Conservation (phyloP, 2,797 vertebrate genomes). For the Octomys mimax region DNA sequence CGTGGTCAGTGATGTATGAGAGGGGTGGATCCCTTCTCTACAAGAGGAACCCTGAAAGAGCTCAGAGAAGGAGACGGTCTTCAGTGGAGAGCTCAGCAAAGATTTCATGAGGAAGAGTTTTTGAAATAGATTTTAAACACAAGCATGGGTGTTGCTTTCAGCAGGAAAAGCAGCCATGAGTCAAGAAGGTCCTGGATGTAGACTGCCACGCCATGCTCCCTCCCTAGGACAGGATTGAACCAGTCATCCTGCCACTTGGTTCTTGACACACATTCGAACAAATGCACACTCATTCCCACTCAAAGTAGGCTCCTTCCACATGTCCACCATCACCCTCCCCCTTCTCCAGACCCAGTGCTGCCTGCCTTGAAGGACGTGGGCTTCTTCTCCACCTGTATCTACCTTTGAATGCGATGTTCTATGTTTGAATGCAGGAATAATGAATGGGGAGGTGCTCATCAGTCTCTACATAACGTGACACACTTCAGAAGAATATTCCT, state of each 20-base stretch:
- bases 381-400: not conserved
- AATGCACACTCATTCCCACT: fast-evolving
- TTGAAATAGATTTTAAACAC: not conserved
- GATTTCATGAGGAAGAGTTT: not conserved
- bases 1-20: not conserved
- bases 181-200: not conserved
- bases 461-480: not conserved
- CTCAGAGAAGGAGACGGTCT: not conserved
- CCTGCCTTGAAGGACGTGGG: not conserved
- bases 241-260: fast-evolving
- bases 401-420: not conserved
- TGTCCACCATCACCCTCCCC: fast-evolving
- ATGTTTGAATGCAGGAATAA: not conserved
- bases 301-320: not conserved
- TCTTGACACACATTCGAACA: not conserved
- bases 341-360: not conserved
- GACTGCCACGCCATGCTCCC: too few species aligned
- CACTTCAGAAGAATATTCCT: not conserved
- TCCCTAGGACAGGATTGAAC: not conserved
- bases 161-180: not conserved
- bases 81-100: not conserved
- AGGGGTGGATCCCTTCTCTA: not conserved
- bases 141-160: not conserved
- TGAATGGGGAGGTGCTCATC: not conserved
- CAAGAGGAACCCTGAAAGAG: not conserved